Percentiles rank a stretch among this genome's conserved stretches.
Evolutionary conservation across 2,797 vertebrate species (phyloP).

Genomic region (Myotis pilosus): DNA sequence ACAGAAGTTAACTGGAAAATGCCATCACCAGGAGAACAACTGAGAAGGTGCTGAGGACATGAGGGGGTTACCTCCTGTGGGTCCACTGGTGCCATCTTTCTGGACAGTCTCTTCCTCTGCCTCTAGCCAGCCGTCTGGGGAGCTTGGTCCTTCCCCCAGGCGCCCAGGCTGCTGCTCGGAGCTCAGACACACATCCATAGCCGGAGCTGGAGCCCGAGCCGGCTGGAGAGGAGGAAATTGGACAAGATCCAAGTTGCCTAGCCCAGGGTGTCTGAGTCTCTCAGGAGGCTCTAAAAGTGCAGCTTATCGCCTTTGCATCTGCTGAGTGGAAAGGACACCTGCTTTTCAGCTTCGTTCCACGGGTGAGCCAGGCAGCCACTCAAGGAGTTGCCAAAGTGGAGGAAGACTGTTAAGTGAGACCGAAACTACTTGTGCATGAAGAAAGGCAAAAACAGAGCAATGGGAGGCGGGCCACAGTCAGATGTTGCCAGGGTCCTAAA

Average conservation of each 20-base stretch:
- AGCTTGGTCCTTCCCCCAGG: neutral
- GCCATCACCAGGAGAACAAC: neutral
- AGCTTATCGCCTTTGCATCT: constrained; percentile 42
- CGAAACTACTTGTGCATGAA: fast-evolving
- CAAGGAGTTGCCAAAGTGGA: neutral
- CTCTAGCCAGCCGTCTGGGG: neutral
- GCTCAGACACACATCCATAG: constrained; percentile 56
- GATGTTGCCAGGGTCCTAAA: neutral
- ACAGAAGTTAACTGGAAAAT: neutral
- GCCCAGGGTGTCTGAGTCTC: neutral
- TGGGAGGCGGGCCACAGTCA: fast-evolving
- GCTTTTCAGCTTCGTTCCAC: constrained; percentile 21
- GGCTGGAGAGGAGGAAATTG: neutral
- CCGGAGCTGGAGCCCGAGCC: neutral
- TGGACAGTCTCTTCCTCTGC: neutral
- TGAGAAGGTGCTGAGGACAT: neutral
- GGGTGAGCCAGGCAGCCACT: neutral
- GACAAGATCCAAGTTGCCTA: neutral
- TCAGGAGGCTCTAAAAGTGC: neutral
- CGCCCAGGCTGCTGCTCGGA: neutral
- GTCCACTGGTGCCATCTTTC: neutral
- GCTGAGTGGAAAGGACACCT: neutral
- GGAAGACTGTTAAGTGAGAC: neutral
- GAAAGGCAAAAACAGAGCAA: neutral
- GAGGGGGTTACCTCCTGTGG: constrained; percentile 58